A percentile compares a stretch with the other conserved stretches of the same genome.
Evolutionary conservation across 2,113 vertebrate species (phyloP).

Genomic region (Anas platyrhynchos): DNA sequence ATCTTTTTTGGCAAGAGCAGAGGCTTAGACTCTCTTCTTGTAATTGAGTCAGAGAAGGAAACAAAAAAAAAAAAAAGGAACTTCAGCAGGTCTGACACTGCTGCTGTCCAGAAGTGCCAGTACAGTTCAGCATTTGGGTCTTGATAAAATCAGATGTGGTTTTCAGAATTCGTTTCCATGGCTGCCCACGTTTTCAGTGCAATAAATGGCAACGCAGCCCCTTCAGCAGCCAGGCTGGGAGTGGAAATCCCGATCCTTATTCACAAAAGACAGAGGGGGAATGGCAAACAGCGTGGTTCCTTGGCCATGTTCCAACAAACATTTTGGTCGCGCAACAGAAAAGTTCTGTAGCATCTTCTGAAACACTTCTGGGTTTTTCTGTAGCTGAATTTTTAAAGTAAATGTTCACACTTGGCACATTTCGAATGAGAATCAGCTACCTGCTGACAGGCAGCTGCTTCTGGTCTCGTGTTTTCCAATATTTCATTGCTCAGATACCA

Average conservation of each 20-base stretch:
- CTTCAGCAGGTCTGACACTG: not conserved
- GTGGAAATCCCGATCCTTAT: not conserved
- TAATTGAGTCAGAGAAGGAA: not conserved
- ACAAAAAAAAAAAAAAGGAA: not conserved
- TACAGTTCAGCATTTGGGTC: not conserved
- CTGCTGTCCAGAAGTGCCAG: not conserved
- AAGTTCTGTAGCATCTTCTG: not conserved
- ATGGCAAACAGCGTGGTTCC: not conserved
- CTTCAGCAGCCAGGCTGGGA: not conserved
- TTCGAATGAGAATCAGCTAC: not conserved
- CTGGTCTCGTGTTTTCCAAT: not conserved
- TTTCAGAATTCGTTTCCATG: not conserved
- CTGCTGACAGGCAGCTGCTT: not conserved
- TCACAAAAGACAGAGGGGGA: not conserved
- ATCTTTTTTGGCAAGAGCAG: not conserved
- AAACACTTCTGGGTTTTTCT: not conserved
- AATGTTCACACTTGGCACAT: not conserved
- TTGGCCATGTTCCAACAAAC: not conserved
- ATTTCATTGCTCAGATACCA: not conserved
- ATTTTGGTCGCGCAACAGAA: not conserved
- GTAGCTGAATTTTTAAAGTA: not conserved
- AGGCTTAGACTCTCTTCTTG: not conserved
- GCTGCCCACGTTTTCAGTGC: not conserved
- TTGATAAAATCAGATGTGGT: not conserved
- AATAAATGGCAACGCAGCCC: not conserved